A percentile compares a stretch with the other conserved stretches of the same genome.
Evolutionary conservation across 2,113 vertebrate genomes (phyloP).

Genomic region (Cryptotis parvus): DNA sequence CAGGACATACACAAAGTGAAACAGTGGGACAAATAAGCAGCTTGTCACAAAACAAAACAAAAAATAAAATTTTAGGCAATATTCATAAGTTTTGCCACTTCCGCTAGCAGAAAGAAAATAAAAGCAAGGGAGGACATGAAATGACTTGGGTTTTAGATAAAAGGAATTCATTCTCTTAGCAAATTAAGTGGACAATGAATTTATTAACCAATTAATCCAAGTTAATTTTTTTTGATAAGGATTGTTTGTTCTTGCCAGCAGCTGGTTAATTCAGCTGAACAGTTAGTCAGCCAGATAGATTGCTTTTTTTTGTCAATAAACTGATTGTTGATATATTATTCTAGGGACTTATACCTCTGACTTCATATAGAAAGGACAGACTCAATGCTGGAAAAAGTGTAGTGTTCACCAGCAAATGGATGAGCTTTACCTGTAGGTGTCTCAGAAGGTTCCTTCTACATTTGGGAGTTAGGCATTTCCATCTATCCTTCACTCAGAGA

Average conservation of each 20-base stretch:
- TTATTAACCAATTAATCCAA: not conserved
- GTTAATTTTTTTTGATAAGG: not conserved
- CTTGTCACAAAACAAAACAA: slow-evolving; percentile 15
- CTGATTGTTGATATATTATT: not conserved
- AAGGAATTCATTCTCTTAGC: not conserved
- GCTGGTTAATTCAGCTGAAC: not conserved
- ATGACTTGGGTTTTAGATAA: not conserved
- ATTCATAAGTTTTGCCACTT: not conserved
- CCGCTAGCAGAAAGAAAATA: not conserved
- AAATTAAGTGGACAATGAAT: not conserved
- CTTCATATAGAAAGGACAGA: not conserved
- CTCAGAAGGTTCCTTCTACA: not conserved
- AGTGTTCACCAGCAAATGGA: not conserved
- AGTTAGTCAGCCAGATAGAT: not conserved
- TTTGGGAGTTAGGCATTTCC: not conserved
- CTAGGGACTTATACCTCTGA: not conserved
- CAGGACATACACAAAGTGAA: not conserved
- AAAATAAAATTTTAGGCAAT: slow-evolving; percentile 8
- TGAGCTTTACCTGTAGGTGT: not conserved
- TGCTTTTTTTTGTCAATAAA: not conserved
- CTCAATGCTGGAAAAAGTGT: not conserved
- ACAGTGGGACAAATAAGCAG: not conserved
- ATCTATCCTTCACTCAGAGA: not conserved
- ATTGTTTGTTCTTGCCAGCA: not conserved
- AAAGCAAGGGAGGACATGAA: not conserved